phyloP scores from a whole-genome alignment of 2,888 invertebrate genomes.

The Cacoxenus indagator region DNA sequence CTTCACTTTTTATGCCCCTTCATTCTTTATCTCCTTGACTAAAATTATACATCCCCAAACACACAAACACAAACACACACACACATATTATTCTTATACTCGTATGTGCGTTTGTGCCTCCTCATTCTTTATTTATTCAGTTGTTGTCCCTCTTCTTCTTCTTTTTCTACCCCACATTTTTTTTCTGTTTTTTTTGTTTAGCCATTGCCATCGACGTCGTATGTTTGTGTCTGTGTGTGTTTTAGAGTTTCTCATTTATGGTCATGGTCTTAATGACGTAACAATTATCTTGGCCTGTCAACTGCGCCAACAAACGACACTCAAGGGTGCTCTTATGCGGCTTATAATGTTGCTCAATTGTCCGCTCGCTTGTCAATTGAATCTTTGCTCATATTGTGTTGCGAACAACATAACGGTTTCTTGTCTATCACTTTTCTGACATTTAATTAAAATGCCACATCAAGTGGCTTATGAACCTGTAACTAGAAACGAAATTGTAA shows the following conservation, averaged over 20 bases:
- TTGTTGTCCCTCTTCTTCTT: constrained; percentile 22
- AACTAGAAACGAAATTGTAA: too few species aligned
- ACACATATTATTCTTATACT: neutral
- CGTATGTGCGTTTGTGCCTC: constrained; percentile 3
- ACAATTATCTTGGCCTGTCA: constrained; percentile 57
- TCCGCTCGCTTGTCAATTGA: constrained; percentile 49
- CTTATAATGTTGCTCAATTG: constrained; percentile 24
- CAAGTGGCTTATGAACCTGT: too few species aligned
- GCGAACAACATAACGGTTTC: neutral
- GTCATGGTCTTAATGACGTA: constrained; percentile 56
- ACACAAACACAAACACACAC: neutral
- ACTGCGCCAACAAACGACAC: constrained; percentile 39
- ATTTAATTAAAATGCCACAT: constrained; percentile 46
- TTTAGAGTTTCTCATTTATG: constrained; percentile 30
- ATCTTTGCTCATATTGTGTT: constrained; percentile 24
- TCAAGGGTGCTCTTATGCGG: constrained; percentile 54
- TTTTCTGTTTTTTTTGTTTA: constrained; percentile 10
- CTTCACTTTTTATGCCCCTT: too few species aligned
- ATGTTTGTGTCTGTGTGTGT: constrained; percentile 12
- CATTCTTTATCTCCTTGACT: too few species aligned
- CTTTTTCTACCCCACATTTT: constrained; percentile 13
- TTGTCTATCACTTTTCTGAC: constrained; percentile 34
- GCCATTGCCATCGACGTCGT: neutral
- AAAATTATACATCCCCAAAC: neutral
- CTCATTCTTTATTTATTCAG: constrained; percentile 30